Conservation (phyloP, 2,113 vertebrate genomes). For the Trichomycterus rosablanca region DNA sequence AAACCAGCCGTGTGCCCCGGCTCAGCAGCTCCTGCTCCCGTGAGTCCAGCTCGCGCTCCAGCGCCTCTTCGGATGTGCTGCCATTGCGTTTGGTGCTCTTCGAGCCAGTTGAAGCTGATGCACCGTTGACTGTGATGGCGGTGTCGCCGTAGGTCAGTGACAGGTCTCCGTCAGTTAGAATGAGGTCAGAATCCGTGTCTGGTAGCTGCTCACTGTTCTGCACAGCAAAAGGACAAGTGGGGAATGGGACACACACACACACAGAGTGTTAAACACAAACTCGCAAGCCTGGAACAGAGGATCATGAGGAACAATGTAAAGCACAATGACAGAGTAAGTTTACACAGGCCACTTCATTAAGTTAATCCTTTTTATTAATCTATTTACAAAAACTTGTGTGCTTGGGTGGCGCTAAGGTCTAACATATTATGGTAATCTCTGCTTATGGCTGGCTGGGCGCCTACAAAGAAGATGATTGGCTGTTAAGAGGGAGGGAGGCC, state of each 20-base stretch:
- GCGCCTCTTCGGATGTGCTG: conserved; percentile 82
- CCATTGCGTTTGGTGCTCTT: conserved; percentile 72
- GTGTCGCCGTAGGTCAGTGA: conserved; percentile 89
- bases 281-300: conserved; percentile 35
- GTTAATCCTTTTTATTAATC: too few relatives aligned
- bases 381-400: too few relatives aligned
- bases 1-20: conserved; percentile 88
- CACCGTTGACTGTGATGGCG: conserved; percentile 87
- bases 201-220: conserved; percentile 89
- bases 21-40: conserved; percentile 84
- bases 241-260: conserved; percentile 10
- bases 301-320: conserved; percentile 47
- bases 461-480: too few relatives aligned
- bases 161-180: conserved; percentile 85
- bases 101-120: conserved; percentile 56
- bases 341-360: too few relatives aligned
- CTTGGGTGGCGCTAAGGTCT: too few relatives aligned
- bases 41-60: conserved; percentile 84
- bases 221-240: conserved; percentile 38
- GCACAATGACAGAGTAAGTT: conserved; percentile 36
- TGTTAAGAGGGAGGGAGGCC: too few relatives aligned
- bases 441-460: too few relatives aligned
- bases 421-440: too few relatives aligned
- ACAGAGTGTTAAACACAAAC: neutral
- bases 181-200: conserved; percentile 88